Evolutionary conservation across 2,113 vertebrate species (phyloP).

Genomic region (Fulmarus glacialis): DNA sequence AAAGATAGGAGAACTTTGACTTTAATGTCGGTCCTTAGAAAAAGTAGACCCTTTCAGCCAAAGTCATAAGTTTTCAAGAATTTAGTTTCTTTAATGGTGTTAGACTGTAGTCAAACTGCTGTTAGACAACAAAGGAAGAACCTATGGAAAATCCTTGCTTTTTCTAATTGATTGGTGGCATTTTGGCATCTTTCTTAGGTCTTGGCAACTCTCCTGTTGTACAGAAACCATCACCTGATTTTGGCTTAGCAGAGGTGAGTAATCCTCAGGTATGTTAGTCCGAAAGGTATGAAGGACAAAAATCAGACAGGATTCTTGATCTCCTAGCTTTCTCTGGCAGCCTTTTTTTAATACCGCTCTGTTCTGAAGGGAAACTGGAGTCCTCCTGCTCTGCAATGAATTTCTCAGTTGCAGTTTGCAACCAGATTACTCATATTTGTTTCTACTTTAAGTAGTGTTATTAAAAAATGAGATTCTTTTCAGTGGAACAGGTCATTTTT

Average conservation of each 20-base stretch:
- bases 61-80: neutral
- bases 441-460: neutral
- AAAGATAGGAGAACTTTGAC: neutral
- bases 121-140: neutral
- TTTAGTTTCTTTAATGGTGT: neutral
- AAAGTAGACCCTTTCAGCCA: neutral
- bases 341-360: neutral
- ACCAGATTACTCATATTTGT: neutral
- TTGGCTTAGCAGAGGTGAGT: slow-evolving; percentile 31
- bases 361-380: neutral
- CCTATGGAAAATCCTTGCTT: neutral
- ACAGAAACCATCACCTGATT: neutral
- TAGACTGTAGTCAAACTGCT: neutral
- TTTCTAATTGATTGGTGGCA: neutral
- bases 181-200: slow-evolving; percentile 14
- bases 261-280: neutral
- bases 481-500: neutral
- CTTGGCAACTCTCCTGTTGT: neutral
- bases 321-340: neutral
- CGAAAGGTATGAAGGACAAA: neutral
- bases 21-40: neutral
- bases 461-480: neutral
- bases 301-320: neutral
- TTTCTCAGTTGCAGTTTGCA: neutral
- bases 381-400: neutral